Conservation (phyloP, 2,888 invertebrate genomes). For the Masnerella sp. region DNA sequence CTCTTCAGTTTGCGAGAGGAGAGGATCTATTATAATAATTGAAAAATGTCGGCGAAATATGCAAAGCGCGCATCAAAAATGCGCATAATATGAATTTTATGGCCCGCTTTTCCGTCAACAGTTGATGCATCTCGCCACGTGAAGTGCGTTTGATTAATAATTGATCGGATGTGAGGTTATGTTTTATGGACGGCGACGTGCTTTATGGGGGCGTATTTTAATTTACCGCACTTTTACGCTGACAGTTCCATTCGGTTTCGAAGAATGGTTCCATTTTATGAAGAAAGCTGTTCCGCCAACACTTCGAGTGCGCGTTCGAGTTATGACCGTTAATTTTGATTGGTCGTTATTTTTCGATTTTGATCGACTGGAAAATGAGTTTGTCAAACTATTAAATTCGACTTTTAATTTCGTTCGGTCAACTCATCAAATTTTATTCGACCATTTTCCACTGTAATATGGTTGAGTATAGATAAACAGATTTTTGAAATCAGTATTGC, state of each 20-base stretch:
- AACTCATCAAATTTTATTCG: too few species aligned
- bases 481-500: too few species aligned
- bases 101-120: conserved; percentile 7
- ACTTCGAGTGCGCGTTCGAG: too few species aligned
- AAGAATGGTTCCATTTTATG: conserved; percentile 5
- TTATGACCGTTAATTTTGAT: too few species aligned
- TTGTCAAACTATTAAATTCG: too few species aligned
- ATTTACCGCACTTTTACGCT: conserved; percentile 5
- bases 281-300: neutral
- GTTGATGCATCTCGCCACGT: conserved; percentile 4
- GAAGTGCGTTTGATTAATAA: conserved; percentile 24
- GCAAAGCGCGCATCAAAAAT: conserved; percentile 17
- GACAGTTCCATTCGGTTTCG: conserved; percentile 9
- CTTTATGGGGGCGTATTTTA: conserved; percentile 9
- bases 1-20: neutral
- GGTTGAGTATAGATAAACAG: too few species aligned
- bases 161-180: conserved; percentile 18
- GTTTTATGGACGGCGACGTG: neutral
- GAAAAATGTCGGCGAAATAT: conserved; percentile 13
- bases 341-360: too few species aligned
- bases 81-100: conserved; percentile 18
- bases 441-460: too few species aligned
- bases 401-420: too few species aligned
- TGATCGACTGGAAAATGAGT: too few species aligned
- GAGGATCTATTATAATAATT: conserved; percentile 20